These are phyloP conservation scores for Metallyticus violacea DNA, from an alignment of 2,888 invertebrate genomes.

Conservation along the genomic window DNA sequence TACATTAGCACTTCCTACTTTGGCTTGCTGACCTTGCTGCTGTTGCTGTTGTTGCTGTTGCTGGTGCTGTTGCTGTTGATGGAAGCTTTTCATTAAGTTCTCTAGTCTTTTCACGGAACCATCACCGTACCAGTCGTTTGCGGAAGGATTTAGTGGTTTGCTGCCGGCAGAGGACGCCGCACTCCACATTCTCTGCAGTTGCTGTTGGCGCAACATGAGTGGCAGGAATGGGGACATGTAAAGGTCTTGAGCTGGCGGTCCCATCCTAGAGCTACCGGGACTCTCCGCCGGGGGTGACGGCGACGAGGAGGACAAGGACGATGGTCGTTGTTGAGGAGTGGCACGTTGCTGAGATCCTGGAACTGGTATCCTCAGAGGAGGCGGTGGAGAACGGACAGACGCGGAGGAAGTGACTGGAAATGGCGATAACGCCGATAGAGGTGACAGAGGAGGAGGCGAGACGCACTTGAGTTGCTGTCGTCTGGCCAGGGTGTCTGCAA, in stretches of 20 bases:
- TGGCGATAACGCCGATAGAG: background rate
- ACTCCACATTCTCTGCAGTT: constrained; percentile 22
- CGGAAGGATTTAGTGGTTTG: background rate
- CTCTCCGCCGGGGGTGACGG: constrained; percentile 2
- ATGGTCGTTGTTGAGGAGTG: constrained; percentile 1
- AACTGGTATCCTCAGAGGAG: background rate
- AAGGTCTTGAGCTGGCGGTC: background rate
- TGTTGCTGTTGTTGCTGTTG: background rate
- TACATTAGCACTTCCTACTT: background rate
- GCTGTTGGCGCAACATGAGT: constrained; percentile 24
- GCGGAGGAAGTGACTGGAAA: background rate
- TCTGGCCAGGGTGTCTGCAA: constrained; percentile 11
- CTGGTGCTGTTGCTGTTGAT: background rate
- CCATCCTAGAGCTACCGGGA: background rate
- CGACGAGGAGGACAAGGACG: constrained; percentile 1
- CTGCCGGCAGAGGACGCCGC: background rate
- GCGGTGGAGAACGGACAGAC: constrained; percentile 17
- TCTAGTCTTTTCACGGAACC: constrained; percentile 15
- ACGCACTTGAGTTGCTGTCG: constrained; percentile 5
- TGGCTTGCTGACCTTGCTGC: background rate
- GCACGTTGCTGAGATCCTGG: background rate
- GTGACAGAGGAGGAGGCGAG: constrained; percentile 15
- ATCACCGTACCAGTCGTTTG: background rate
- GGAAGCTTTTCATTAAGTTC: constrained; percentile 19
- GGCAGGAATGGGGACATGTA: background rate